Percentiles rank a stretch among this genome's conserved stretches.
Conservation (phyloP, 2,888 invertebrate species). For the Oscheius myriophilus region DNA sequence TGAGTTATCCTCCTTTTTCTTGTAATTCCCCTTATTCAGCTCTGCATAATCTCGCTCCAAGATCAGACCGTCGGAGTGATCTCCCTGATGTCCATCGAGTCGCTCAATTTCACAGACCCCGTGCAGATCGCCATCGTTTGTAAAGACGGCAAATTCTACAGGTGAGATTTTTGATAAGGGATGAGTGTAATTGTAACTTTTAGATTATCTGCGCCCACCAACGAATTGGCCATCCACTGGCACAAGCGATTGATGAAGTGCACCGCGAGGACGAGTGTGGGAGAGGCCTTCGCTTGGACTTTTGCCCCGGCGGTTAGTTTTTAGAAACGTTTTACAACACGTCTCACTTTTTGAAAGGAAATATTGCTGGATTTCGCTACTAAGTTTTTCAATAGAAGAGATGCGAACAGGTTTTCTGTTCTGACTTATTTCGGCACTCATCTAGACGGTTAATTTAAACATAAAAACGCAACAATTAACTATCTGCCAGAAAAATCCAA, state of each 20-base stretch:
- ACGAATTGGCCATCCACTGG: slow-evolving; percentile 29
- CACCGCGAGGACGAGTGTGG: slow-evolving; percentile 3
- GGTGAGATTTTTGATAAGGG: slow-evolving; percentile 19
- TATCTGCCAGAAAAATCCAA: too few relatives aligned
- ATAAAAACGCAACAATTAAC: too few relatives aligned
- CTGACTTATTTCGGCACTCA: too few relatives aligned
- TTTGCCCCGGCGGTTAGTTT: slow-evolving; percentile 22
- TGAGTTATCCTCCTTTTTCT: slow-evolving; percentile 12
- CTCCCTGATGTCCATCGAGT: slow-evolving; percentile 41
- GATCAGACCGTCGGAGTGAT: slow-evolving; percentile 33
- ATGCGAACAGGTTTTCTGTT: too few relatives aligned
- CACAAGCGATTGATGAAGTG: slow-evolving; percentile 25
- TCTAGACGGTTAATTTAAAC: too few relatives aligned
- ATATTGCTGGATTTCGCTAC: slow-evolving; percentile 1
- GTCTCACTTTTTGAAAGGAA: background rate
- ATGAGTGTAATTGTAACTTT: slow-evolving; percentile 1
- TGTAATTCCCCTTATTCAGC: slow-evolving; percentile 8
- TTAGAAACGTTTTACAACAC: background rate
- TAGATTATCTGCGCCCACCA: slow-evolving; percentile 14
- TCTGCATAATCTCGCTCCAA: slow-evolving; percentile 23
- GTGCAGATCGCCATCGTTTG: slow-evolving; percentile 25
- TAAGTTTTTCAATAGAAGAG: slow-evolving; percentile 1
- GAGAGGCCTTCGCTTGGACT: slow-evolving; percentile 30
- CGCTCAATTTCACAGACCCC: slow-evolving; percentile 29
- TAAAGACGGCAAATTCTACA: slow-evolving; percentile 39